Evolutionary conservation across 2,113 vertebrate species (phyloP), one percentile per base, ranked within the genome.

Genomic region (Syngnathus scovelli): DNA sequence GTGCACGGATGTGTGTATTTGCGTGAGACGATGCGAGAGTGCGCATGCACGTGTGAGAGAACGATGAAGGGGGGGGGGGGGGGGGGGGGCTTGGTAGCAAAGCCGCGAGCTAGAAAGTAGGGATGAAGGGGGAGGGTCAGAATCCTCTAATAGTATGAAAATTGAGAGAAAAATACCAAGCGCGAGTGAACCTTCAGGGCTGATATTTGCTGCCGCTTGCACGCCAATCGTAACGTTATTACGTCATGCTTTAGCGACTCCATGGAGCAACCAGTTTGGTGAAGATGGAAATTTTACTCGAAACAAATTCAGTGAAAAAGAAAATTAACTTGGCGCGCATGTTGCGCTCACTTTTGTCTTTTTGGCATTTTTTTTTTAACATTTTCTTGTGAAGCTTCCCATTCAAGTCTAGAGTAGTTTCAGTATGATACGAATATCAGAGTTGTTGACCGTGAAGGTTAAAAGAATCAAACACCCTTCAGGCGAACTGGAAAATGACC

Each of bases 121-220:
- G 78, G 81, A 81, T 77, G 75, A 74, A 84, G 88, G 87, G 88
- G 89, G 87, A 85, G 89, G 90, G 89, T 90, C 88, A 88, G 86
- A 85, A 86, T 89, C 77, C 78, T 86, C 86, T 87, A 90, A 86
- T 86, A 88, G 85, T 82, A 86, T 84, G 82, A 88, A 86, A 89
- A 89, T 83, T 67, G 82, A 84, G 79, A 85, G 81, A 21, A 86
- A 88, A 84, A 89, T 84, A 86, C 83, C 73, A 83, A 87, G 86
- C 86, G 82, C 79, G 82, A 78, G 77, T 86, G 83, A 88, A 88
- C 83, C 79, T 72, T 77, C 74, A 78, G 83, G 85, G 43, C 81
- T 69, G 76, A 87, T 86, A 89, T 87, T 78, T n/a, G 87, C 82
- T 71, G 78, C 84, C 73, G 81, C 73, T 76, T 85, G 86, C 81